Evolutionary conservation across 2,113 vertebrate genomes (phyloP).

Genomic region (Butorides virescens): DNA sequence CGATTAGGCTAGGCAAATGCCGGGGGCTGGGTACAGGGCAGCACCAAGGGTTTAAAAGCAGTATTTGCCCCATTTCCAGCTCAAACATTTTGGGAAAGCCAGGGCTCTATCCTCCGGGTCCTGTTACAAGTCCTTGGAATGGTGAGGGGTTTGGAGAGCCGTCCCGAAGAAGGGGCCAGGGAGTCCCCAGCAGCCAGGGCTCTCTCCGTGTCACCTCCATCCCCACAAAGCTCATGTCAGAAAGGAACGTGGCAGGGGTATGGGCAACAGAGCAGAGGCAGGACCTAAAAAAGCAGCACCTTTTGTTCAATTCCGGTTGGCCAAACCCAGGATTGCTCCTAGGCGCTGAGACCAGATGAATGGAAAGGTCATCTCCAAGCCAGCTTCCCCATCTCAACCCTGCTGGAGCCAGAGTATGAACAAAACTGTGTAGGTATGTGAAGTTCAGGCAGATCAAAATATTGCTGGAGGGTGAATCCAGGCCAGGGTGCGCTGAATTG

Average conservation of each 20-base stretch:
- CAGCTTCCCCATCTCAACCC: neutral
- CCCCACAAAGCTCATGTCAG: neutral
- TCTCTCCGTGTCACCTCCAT: neutral
- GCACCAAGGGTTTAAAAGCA: neutral
- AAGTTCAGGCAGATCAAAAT: neutral
- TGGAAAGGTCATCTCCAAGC: neutral
- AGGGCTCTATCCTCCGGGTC: neutral
- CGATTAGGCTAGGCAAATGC: neutral
- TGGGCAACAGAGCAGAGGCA: neutral
- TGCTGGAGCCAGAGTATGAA: neutral
- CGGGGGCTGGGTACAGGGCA: neutral
- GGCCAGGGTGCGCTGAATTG: neutral
- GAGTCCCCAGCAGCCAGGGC: neutral
- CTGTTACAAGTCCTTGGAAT: neutral
- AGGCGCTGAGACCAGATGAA: neutral
- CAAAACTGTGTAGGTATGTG: neutral
- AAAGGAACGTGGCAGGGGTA: neutral
- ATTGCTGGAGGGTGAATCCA: neutral
- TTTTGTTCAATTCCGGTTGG: neutral
- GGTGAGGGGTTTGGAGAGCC: neutral
- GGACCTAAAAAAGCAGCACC: neutral
- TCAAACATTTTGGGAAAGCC: neutral
- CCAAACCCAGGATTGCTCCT: neutral
- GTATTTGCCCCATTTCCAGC: neutral
- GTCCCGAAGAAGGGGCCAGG: neutral